These are phyloP conservation scores for Xiphydria camelus DNA, from an alignment of 2,888 invertebrate genomes.

Conservation along the genomic window DNA sequence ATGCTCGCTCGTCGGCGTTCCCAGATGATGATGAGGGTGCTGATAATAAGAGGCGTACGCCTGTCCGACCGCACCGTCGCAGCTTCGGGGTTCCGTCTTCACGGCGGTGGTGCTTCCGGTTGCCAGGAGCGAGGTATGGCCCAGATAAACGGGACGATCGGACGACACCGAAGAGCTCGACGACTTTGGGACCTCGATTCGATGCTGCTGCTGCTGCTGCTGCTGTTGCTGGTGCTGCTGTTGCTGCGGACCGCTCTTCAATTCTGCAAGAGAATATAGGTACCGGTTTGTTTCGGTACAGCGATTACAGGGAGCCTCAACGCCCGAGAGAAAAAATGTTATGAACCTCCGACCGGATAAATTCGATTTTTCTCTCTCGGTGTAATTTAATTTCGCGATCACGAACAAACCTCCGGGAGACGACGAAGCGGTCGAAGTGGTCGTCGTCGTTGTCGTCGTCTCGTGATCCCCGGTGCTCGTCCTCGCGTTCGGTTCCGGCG, in stretches of 20 bases:
- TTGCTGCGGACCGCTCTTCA: conserved; percentile 38
- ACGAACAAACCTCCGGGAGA: conserved; percentile 2
- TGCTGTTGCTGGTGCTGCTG: conserved; percentile 25
- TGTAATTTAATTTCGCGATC: background rate
- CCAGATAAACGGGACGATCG: conserved; percentile 59
- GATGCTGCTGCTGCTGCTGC: conserved; percentile 45
- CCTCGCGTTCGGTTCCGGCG: conserved; percentile 58
- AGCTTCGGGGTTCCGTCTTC: conserved; percentile 54
- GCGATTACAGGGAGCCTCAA: too few species aligned
- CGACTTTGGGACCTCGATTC: conserved; percentile 43
- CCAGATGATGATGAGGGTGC: conserved; percentile 55
- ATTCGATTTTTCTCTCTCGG: too few species aligned
- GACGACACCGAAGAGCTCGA: conserved; percentile 39
- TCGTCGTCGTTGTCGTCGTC: conserved; percentile 42
- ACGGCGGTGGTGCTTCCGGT: conserved; percentile 53
- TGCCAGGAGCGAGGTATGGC: conserved; percentile 64
- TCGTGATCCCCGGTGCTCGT: conserved; percentile 43
- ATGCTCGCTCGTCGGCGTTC: conserved; percentile 46
- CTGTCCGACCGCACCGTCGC: conserved; percentile 50
- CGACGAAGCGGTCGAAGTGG: conserved; percentile 36
- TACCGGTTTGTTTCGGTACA: too few species aligned
- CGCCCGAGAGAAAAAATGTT: too few species aligned
- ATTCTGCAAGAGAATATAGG: too few species aligned
- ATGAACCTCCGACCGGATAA: too few species aligned
- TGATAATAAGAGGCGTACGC: conserved; percentile 54